Conservation (phyloP, 2,797 vertebrate species). For the Paguma larvata region DNA sequence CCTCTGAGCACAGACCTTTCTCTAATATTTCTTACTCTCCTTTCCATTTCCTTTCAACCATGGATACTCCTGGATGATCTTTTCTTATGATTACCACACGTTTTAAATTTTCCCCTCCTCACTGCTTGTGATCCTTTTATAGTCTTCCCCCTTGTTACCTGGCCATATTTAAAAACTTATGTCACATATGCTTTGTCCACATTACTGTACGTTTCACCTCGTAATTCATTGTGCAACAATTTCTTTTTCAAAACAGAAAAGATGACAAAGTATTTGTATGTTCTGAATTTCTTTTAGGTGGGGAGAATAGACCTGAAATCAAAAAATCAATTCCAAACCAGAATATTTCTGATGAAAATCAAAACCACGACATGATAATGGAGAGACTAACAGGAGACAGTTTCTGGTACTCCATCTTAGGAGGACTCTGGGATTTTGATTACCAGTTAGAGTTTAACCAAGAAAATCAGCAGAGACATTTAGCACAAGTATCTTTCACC, state of each 20-base stretch:
- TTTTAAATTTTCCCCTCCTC: neutral
- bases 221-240: neutral
- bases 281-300: constrained; percentile 76
- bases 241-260: constrained; percentile 28
- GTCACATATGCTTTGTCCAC: neutral
- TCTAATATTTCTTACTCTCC: neutral
- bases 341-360: constrained; percentile 51
- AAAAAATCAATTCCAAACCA: constrained; percentile 51
- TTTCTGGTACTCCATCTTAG: constrained; percentile 70
- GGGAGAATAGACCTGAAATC: constrained; percentile 37
- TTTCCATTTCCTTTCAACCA: neutral
- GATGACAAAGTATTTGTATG: constrained; percentile 10
- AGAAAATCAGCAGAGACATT: constrained; percentile 64
- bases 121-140: neutral
- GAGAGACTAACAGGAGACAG: constrained; percentile 44
- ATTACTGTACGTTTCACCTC: neutral
- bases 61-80: neutral
- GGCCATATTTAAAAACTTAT: neutral
- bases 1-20: neutral
- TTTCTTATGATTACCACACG: neutral
- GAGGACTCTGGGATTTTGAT: constrained; percentile 72
- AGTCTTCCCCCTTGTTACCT: neutral
- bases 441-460: constrained; percentile 61
- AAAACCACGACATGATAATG: constrained; percentile 40
- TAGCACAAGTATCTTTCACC: constrained; percentile 47